Evolutionary conservation across 2,888 invertebrate genomes (phyloP).

Genomic region (Coremacera marginata): DNA sequence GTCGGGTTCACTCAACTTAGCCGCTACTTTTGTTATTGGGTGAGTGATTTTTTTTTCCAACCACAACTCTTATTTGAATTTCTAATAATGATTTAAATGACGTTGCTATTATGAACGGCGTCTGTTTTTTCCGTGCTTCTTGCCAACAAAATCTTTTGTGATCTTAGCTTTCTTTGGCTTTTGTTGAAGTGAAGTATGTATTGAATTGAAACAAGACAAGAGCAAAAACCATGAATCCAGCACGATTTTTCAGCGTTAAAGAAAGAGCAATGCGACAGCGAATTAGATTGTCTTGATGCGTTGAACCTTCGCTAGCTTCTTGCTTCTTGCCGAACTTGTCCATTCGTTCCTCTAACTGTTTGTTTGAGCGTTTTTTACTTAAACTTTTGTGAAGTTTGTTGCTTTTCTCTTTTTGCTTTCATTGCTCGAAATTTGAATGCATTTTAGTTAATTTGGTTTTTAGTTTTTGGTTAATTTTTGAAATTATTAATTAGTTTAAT

Average conservation of each 20-base stretch:
- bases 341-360: neutral
- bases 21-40: neutral
- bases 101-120: neutral
- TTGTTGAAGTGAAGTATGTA: neutral
- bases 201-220: neutral
- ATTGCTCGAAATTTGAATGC: too few relatives aligned
- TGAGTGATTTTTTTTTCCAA: neutral
- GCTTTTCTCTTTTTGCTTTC: too few relatives aligned
- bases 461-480: too few relatives aligned
- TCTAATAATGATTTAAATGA: conserved; percentile 1
- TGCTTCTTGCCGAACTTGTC: neutral
- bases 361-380: neutral
- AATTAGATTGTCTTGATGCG: too few relatives aligned
- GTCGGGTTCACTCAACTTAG: conserved; percentile 16
- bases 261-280: neutral
- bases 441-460: too few relatives aligned
- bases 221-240: neutral
- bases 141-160: neutral
- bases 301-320: too few relatives aligned
- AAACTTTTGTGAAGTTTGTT: neutral
- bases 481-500: too few relatives aligned
- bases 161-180: conserved; percentile 21
- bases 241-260: neutral
- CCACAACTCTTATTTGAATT: conserved; percentile 16
- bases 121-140: neutral